Percentiles rank a stretch among this genome's conserved stretches.
Conservation (phyloP, 2,888 invertebrate species). For the Didymodactylos carnosus region DNA sequence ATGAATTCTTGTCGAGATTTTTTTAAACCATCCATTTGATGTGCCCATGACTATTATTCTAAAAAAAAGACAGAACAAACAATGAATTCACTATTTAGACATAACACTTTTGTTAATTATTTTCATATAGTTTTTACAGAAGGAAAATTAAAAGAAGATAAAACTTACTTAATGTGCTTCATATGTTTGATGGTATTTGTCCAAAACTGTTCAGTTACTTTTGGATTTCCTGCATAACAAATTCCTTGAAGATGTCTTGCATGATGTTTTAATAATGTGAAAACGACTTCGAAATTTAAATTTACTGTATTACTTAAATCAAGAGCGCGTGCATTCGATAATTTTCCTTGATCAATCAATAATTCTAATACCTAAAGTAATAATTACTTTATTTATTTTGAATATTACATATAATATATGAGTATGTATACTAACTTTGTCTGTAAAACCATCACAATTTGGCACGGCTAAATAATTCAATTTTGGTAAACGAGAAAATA, state of each 20-base stretch:
- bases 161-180: conserved; percentile 59
- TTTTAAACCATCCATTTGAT: conserved; percentile 77
- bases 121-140: not conserved
- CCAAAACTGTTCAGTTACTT: conserved; percentile 94
- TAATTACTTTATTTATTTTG: too few species aligned
- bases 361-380: conserved; percentile 32
- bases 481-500: conserved; percentile 65
- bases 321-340: conserved; percentile 56
- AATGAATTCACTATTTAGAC: not conserved
- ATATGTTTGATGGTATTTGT: conserved; percentile 75
- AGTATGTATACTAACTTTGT: conserved; percentile 43
- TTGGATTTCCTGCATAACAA: conserved; percentile 78
- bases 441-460: conserved; percentile 89
- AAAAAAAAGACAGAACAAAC: conserved; percentile 9
- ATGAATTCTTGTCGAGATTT: conserved; percentile 53
- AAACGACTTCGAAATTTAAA: conserved; percentile 69
- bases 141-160: not conserved
- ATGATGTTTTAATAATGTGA: conserved; percentile 70
- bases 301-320: conserved; percentile 89
- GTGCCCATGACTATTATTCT: conserved; percentile 94
- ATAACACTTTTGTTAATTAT: not conserved
- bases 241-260: conserved; percentile 72
- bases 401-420: not conserved
- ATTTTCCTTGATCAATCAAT: conserved; percentile 62
- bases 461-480: conserved; percentile 67